Evolutionary conservation across 2,113 vertebrate species (phyloP).

Genomic region (Stictonetta naevosa): DNA sequence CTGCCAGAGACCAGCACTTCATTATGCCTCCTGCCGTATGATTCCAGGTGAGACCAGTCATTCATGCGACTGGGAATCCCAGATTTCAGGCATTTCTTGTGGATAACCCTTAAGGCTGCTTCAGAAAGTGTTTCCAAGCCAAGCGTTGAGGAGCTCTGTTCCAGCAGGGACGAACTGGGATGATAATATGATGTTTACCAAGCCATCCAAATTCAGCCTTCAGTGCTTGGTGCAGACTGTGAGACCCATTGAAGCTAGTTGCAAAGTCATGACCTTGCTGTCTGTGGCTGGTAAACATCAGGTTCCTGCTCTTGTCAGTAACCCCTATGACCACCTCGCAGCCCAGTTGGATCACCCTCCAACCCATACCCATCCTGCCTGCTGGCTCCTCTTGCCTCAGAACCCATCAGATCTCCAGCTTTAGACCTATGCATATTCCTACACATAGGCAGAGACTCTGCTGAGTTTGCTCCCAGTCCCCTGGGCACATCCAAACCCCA

Average conservation of each 20-base stretch:
- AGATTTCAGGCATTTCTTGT: background rate
- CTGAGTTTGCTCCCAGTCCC: background rate
- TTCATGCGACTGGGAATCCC: background rate
- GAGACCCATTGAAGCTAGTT: background rate
- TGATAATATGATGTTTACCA: background rate
- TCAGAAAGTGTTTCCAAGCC: background rate
- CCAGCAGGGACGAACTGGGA: background rate
- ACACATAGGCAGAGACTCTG: background rate
- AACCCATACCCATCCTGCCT: background rate
- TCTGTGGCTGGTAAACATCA: background rate
- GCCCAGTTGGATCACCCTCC: background rate
- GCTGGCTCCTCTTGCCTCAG: background rate
- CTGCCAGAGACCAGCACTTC: constrained; percentile 1
- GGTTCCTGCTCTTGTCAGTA: background rate
- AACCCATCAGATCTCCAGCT: background rate
- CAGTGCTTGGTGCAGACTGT: background rate
- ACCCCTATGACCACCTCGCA: background rate
- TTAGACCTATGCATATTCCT: background rate
- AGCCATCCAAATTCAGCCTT: background rate
- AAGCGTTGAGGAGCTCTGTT: background rate
- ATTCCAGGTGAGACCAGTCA: background rate
- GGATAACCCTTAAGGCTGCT: background rate
- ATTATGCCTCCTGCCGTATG: background rate
- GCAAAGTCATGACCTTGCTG: background rate
- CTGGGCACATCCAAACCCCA: background rate